Conservation (phyloP, 2,888 invertebrate genomes). For the Mythimna ferrago region DNA sequence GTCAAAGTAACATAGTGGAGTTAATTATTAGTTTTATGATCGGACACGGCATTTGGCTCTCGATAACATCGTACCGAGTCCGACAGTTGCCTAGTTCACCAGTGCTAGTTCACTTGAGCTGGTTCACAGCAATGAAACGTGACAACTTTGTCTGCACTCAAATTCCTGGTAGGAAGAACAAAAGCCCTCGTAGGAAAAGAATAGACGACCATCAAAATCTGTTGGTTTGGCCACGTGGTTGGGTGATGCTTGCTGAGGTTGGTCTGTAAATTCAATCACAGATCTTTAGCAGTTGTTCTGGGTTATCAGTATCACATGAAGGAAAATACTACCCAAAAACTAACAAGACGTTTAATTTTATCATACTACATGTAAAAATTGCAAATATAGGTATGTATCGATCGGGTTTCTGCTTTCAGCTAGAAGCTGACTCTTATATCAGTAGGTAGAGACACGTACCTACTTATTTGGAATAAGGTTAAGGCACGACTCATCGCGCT, state of each 20-base stretch:
- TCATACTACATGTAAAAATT: not conserved
- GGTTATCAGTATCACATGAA: too few relatives aligned
- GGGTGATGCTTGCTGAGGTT: not conserved
- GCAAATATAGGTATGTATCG: not conserved
- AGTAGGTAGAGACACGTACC: too few relatives aligned
- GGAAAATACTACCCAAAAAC: too few relatives aligned
- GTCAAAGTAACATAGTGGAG: constrained; percentile 12
- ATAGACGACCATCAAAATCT: not conserved
- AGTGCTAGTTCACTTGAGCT: not conserved
- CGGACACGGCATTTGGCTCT: constrained; percentile 3
- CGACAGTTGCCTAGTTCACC: not conserved
- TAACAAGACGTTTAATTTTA: too few relatives aligned
- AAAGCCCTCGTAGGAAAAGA: not conserved
- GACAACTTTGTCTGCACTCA: not conserved
- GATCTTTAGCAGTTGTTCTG: too few relatives aligned
- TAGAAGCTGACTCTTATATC: not conserved
- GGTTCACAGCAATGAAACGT: too few relatives aligned
- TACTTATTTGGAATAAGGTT: too few relatives aligned
- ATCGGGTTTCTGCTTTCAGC: not conserved
- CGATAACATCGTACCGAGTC: constrained; percentile 18
- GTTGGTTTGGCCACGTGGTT: not conserved
- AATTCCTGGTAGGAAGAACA: not conserved
- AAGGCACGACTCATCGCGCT: not conserved
- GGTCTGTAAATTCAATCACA: not conserved
- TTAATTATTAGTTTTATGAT: constrained; percentile 45